These are phyloP conservation scores for Gambusia holbrooki DNA, from an alignment of 2,113 vertebrate genomes.

Conservation along the genomic window DNA sequence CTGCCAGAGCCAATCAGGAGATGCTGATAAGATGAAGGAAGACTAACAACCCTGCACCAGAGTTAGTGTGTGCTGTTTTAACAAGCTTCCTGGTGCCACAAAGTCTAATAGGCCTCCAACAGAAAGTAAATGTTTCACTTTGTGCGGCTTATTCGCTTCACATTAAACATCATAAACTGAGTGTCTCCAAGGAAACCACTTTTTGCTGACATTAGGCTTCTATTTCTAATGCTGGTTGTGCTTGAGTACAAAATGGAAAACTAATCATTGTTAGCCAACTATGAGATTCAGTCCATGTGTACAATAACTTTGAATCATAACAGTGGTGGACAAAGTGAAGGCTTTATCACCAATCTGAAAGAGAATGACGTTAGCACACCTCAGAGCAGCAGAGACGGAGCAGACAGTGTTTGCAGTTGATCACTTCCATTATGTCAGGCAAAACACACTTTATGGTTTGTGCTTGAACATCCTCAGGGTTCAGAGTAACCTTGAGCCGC, in stretches of 20 bases:
- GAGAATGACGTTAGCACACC: not conserved
- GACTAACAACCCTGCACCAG: too few species aligned
- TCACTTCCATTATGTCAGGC: constrained; percentile 18
- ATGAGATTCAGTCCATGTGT: not conserved
- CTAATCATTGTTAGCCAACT: not conserved
- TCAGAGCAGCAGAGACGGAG: not conserved
- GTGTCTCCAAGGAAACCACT: too few species aligned
- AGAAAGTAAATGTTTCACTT: too few species aligned
- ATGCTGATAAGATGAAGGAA: too few species aligned
- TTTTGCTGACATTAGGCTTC: too few species aligned
- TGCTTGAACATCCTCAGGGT: constrained; percentile 2
- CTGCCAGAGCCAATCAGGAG: too few species aligned
- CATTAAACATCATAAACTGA: too few species aligned
- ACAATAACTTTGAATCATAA: not conserved
- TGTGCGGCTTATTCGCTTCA: too few species aligned
- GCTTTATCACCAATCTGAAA: not conserved
- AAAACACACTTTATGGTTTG: constrained; percentile 28
- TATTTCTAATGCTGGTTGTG: not conserved
- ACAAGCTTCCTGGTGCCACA: too few species aligned
- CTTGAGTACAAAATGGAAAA: not conserved
- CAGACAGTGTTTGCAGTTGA: constrained; percentile 14
- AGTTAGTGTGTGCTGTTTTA: too few species aligned
- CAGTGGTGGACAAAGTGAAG: not conserved
- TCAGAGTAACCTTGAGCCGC: constrained; percentile 33
- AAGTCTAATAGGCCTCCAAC: too few species aligned